Evolutionary conservation across 1,140 invertebrate species (phyloP), one percentile per base, ranked within the genome.

Genomic region (Zaprionus ornatus): DNA sequence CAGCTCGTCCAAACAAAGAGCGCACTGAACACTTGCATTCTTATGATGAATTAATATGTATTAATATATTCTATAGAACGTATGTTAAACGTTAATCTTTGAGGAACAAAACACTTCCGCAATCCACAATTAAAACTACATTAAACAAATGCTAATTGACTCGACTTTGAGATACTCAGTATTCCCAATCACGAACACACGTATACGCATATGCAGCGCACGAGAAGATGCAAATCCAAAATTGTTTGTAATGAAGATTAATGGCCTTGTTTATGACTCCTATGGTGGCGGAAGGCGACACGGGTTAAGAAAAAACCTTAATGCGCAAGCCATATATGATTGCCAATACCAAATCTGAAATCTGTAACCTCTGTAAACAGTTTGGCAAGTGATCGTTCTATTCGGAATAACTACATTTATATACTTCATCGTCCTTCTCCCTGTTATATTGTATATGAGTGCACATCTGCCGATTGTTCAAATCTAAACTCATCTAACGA

Each of bases 71-170:
- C 68, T 60, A 67, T 64, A 69, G 37, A 66, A 13, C n/a, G 15
- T 55, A n/a, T n/a, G n/a, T n/a, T n/a, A 52, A 40, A n/a, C 32
- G 27, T 72, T n/a, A 19, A 29, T 19, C 50, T 32, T 61, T 40
- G 55, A 55, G 32, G 3, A 3, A n/a, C 15, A 59, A 50, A 72
- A 52, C 40, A 72, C 56, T 87, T 85, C 82, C 82, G 82, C 82
- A 85, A 82, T 85, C 82, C 75, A 54, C 37, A 42, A 32, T 35
- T 35, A 9, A 74, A 62, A 25, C 52, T 71, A 66, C 77, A 74
- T 64, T 67, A 27, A 69, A 23, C 37, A 72, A 72, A 82, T 86
- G 75, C 80, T 78, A 85, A 85, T 84, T 71, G 42, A 48, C 6
- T 17, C 37, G 37, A 40, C 37, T 40, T 40, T 40, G 37, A n/a